These are phyloP conservation scores for Tipula lateralis DNA, from an alignment of 2,888 invertebrate genomes.

Conservation along the genomic window DNA sequence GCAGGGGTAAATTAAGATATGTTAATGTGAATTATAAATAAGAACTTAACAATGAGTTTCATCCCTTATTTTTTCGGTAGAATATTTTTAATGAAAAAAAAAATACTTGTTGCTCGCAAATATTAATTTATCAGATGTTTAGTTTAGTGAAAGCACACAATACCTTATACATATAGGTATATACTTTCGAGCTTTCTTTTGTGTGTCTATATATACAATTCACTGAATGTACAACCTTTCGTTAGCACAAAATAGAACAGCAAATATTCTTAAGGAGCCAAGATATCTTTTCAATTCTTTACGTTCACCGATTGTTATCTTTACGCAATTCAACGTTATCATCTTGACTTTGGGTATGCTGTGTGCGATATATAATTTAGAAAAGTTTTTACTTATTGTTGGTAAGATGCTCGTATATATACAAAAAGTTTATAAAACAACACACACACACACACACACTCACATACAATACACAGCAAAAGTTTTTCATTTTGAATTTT, in stretches of 20 bases:
- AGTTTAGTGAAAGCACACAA: not conserved
- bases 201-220: too few species aligned
- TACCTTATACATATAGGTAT: not conserved
- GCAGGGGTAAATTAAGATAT: not conserved
- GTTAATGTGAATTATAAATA: conserved; percentile 19
- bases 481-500: not conserved
- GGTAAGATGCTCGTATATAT: not conserved
- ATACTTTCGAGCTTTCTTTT: too few species aligned
- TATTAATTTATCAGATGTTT: conserved; percentile 11
- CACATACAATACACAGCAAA: not conserved
- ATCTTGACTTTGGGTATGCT: not conserved
- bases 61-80: not conserved
- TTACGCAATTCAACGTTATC: not conserved
- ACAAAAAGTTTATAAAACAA: not conserved
- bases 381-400: not conserved
- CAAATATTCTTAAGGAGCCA: not conserved
- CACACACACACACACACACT: too few species aligned
- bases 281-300: too few species aligned
- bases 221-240: not conserved
- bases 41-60: not conserved
- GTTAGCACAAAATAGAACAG: not conserved
- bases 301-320: not conserved
- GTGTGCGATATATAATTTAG: not conserved
- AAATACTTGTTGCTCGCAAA: not conserved
- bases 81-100: not conserved